phyloP scores from a whole-genome alignment of 2,888 invertebrate species.

The Pristionchus arcanus region DNA sequence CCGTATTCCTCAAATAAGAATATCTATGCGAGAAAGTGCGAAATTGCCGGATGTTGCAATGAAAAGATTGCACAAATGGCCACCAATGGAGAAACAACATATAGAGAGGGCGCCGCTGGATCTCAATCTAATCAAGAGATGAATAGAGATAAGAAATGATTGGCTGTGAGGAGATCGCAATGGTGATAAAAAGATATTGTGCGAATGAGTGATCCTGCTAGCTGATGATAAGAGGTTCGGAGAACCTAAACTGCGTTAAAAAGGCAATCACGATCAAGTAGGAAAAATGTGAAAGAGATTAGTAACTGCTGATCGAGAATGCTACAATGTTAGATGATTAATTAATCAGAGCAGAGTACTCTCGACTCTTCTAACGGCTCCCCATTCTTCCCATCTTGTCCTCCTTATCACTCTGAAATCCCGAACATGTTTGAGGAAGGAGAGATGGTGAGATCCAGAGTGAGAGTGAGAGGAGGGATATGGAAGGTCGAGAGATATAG shows the following conservation, averaged over 20 bases:
- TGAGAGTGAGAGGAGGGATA: slow-evolving; percentile 34
- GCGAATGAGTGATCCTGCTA: neutral
- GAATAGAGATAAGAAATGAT: slow-evolving; percentile 28
- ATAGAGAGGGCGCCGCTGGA: neutral
- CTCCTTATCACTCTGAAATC: slow-evolving; percentile 41
- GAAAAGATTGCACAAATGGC: neutral
- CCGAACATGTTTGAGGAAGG: slow-evolving; percentile 51
- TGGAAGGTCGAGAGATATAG: slow-evolving; percentile 6
- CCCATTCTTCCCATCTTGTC: slow-evolving; percentile 8
- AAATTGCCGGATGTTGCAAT: neutral
- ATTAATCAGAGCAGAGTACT: neutral
- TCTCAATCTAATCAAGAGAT: slow-evolving; percentile 35
- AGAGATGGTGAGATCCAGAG: slow-evolving; percentile 26
- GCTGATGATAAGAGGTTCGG: neutral
- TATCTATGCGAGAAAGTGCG: too few relatives aligned
- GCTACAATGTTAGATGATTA: slow-evolving; percentile 25
- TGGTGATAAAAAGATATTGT: neutral
- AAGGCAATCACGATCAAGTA: neutral
- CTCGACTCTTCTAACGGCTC: neutral
- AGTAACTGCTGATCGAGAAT: neutral
- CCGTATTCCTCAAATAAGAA: neutral
- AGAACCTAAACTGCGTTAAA: too few relatives aligned
- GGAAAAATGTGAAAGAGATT: neutral
- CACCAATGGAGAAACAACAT: neutral
- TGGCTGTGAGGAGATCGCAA: neutral